Conservation (phyloP, 2,113 vertebrate species). For the Tachycineta bicolor region DNA sequence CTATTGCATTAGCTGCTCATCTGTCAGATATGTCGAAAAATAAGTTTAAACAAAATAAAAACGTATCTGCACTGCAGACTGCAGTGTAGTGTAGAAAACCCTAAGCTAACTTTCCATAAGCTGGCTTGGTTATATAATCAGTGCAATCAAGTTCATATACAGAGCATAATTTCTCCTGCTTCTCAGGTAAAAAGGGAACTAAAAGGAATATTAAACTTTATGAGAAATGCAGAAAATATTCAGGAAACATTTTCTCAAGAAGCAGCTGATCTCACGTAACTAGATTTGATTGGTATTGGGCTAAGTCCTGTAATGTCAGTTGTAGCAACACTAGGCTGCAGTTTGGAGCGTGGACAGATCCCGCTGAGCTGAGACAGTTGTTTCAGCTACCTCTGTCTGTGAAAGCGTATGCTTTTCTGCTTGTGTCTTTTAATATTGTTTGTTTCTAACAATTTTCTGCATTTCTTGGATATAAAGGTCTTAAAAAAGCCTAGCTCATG, state of each 20-base stretch:
- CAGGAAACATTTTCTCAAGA: neutral
- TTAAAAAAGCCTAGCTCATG: neutral
- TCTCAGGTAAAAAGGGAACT: neutral
- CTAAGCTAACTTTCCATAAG: neutral
- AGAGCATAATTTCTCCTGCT: neutral
- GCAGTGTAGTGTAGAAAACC: neutral
- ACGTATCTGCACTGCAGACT: neutral
- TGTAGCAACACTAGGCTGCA: neutral
- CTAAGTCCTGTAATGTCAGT: neutral
- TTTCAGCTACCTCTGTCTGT: conserved; percentile 21
- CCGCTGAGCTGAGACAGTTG: conserved; percentile 9
- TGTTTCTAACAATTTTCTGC: conserved; percentile 54
- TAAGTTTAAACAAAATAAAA: neutral
- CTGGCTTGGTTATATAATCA: neutral
- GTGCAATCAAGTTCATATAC: neutral
- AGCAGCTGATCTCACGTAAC: neutral
- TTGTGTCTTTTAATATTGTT: conserved; percentile 51
- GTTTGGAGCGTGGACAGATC: neutral
- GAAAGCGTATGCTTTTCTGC: conserved; percentile 53
- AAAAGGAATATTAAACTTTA: neutral
- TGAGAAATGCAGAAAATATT: conserved; percentile 42
- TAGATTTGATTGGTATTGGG: neutral
- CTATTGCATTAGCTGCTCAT: conserved; percentile 6
- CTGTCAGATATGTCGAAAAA: neutral
- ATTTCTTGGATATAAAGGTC: conserved; percentile 46